These are phyloP conservation scores for Drosophila paulistorum DNA, from an alignment of 1,140 invertebrate species.

Conservation along the genomic window DNA sequence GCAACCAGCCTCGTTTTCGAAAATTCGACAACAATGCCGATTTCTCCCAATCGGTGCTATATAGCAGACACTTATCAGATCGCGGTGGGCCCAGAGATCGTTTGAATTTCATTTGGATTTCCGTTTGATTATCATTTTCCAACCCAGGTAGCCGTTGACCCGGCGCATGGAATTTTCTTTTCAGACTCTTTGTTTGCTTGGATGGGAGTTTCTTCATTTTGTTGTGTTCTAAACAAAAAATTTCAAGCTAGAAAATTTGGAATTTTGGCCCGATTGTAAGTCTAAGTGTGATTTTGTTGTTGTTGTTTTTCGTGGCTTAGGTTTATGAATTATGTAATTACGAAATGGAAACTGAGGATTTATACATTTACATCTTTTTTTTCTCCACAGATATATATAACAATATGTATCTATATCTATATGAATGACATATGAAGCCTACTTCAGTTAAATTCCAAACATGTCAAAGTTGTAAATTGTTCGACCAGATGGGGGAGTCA, in stretches of 20 bases:
- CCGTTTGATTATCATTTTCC: not conserved
- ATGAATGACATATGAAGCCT: too few relatives aligned
- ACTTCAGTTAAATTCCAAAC: too few relatives aligned
- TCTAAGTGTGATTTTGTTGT: too few relatives aligned
- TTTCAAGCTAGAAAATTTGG: not conserved
- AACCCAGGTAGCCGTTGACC: not conserved
- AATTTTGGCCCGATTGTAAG: not conserved
- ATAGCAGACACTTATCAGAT: constrained; percentile 27
- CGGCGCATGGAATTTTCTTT: not conserved
- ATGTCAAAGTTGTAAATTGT: too few relatives aligned
- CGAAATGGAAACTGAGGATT: constrained; percentile 36
- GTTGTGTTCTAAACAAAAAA: not conserved
- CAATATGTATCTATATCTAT: too few relatives aligned
- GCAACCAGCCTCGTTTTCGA: constrained; percentile 55
- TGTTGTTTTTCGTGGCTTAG: not conserved
- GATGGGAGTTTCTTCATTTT: constrained; percentile 2
- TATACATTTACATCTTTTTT: constrained; percentile 7
- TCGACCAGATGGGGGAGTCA: too few relatives aligned
- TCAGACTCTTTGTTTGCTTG: not conserved
- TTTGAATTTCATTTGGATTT: not conserved
- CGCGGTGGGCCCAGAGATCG: constrained; percentile 23
- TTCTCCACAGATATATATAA: not conserved
- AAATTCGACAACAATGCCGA: constrained; percentile 55
- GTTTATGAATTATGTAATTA: not conserved
- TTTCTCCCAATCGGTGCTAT: constrained; percentile 64